These are phyloP conservation scores for Drosophila fungiperda DNA, from an alignment of 2,888 invertebrate genomes.

Conservation along the genomic window DNA sequence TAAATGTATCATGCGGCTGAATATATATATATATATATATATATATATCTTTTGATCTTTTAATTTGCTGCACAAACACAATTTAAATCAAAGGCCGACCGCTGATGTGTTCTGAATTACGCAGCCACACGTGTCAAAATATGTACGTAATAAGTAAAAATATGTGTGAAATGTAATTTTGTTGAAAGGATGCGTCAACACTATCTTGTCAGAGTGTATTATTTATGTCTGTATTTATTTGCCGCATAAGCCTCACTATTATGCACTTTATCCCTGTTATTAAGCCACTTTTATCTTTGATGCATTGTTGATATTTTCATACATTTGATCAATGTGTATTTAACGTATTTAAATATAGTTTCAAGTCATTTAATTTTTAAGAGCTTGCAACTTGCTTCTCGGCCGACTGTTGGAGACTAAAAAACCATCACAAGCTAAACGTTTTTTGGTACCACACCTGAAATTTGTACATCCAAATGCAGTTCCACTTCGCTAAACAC, in stretches of 20 bases:
- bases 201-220: slow-evolving; percentile 22
- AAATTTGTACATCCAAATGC: slow-evolving; percentile 43
- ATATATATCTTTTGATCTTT: slow-evolving; percentile 81
- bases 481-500: slow-evolving; percentile 81
- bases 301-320: background rate
- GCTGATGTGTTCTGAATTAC: slow-evolving; percentile 52
- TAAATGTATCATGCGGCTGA: slow-evolving; percentile 17
- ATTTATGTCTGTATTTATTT: slow-evolving; percentile 16
- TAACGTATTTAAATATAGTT: background rate
- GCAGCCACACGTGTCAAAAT: slow-evolving; percentile 69
- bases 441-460: slow-evolving; percentile 41
- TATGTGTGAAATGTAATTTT: slow-evolving; percentile 45
- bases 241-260: background rate
- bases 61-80: slow-evolving; percentile 82
- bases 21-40: background rate
- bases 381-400: background rate
- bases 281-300: slow-evolving; percentile 9
- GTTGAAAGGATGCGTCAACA: slow-evolving; percentile 57
- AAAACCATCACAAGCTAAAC: background rate
- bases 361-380: background rate
- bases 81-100: slow-evolving; percentile 83
- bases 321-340: background rate
- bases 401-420: background rate
- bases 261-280: background rate
- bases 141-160: slow-evolving; percentile 34